Percentiles rank a stretch among this genome's conserved stretches.
These are phyloP conservation scores for Agrochola lychnidis DNA, from an alignment of 2,888 invertebrate genomes.

Conservation along the genomic window DNA sequence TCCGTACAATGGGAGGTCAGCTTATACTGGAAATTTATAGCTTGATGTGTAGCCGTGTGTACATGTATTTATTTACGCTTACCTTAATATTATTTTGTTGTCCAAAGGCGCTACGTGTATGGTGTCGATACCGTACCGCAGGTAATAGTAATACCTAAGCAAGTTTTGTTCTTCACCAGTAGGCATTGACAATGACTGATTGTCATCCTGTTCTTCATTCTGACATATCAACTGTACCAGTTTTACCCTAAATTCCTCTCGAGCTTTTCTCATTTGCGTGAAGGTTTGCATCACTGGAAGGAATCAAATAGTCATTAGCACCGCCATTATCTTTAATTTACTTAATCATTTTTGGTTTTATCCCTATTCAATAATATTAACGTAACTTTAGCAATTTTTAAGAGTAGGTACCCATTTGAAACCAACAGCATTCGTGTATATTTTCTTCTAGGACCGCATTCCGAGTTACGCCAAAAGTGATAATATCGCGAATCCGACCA, in stretches of 20 bases:
- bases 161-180: slow-evolving; percentile 92
- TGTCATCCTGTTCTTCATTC: slow-evolving; percentile 81
- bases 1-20: too few relatives aligned
- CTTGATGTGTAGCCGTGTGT: too few relatives aligned
- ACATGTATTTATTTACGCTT: slow-evolving; percentile 24
- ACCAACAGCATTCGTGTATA: neutral
- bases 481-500: too few relatives aligned
- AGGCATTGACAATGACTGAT: slow-evolving; percentile 86
- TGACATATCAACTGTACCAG: slow-evolving; percentile 94
- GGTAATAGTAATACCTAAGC: slow-evolving; percentile 96
- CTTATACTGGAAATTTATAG: too few relatives aligned
- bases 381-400: neutral
- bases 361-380: neutral
- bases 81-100: slow-evolving; percentile 92
- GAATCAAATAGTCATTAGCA: neutral
- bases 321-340: neutral
- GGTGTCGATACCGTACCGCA: slow-evolving; percentile 97
- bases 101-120: slow-evolving; percentile 96
- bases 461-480: too few relatives aligned
- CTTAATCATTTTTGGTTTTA: neutral
- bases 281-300: slow-evolving; percentile 91
- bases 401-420: neutral
- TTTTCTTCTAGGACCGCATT: neutral
- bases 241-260: slow-evolving; percentile 95
- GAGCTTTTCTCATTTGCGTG: slow-evolving; percentile 92